phyloP scores from a whole-genome alignment of 2,797 vertebrate species.

The Sebastes miniatus region DNA sequence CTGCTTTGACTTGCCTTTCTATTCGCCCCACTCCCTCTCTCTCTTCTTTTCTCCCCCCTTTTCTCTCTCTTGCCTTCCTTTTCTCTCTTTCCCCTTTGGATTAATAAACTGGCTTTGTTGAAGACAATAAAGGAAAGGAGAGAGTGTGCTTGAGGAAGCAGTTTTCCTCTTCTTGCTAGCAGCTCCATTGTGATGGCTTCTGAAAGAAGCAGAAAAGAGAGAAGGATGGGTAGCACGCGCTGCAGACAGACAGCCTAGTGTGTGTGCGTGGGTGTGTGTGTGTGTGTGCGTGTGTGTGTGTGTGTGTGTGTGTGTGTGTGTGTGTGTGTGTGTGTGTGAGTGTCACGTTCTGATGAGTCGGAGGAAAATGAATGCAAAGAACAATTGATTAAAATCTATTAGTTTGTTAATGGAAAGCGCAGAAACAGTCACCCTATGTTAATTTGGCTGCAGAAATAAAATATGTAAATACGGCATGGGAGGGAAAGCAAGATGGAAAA shows the following conservation, averaged over 20 bases:
- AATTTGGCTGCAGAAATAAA: conserved; percentile 70
- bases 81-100: conserved; percentile 72
- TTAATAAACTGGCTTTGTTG: conserved; percentile 86
- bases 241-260: conserved; percentile 39
- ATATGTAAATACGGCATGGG: conserved; percentile 62
- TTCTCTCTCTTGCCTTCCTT: conserved; percentile 36
- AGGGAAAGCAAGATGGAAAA: conserved; percentile 30
- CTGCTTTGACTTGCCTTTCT: conserved; percentile 84
- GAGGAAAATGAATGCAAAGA: conserved; percentile 74
- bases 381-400: conserved; percentile 78
- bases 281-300: conserved; percentile 7
- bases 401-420: conserved; percentile 67
- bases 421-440: conserved; percentile 59
- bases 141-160: conserved; percentile 79
- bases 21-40: conserved; percentile 51
- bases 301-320: conserved; percentile 17
- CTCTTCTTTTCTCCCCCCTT: conserved; percentile 8
- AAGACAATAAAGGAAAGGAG: conserved; percentile 78
- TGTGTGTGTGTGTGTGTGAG: conserved; percentile 11
- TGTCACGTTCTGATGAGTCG: conserved; percentile 61
- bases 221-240: conserved; percentile 28
- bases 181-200: conserved; percentile 68
- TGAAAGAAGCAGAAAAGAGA: conserved; percentile 56
- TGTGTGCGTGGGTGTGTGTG: conserved; percentile 1
- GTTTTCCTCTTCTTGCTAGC: conserved; percentile 73